Evolutionary conservation across 2,797 vertebrate genomes (phyloP).

Genomic region (Buphagus erythrorhynchus): DNA sequence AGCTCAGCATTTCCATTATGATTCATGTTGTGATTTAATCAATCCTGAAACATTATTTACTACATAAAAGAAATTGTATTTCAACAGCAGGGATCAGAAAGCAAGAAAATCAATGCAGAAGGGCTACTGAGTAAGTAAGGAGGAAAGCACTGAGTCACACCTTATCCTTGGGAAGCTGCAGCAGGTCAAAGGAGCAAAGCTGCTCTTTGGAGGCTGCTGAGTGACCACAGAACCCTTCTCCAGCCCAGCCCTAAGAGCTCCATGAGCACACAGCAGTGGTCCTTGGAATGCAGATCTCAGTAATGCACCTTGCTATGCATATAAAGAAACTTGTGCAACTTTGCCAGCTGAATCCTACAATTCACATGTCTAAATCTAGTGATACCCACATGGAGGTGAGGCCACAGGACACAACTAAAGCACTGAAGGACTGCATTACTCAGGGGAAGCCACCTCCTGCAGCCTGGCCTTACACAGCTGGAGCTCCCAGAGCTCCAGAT

Average conservation of each 20-base stretch:
- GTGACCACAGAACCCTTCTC: neutral
- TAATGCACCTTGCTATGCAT: neutral
- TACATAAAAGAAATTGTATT: neutral
- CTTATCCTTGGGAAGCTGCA: neutral
- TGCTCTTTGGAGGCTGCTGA: neutral
- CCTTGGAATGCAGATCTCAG: neutral
- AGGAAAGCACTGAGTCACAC: neutral
- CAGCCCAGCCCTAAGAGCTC: neutral
- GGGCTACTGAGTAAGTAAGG: neutral
- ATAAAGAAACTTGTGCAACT: neutral
- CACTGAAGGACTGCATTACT: neutral
- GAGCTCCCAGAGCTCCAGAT: neutral
- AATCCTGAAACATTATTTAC: neutral
- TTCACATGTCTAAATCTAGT: neutral
- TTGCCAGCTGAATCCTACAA: neutral
- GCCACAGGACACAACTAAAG: neutral
- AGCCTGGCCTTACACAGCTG: neutral
- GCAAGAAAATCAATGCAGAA: neutral
- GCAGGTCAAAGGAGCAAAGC: neutral
- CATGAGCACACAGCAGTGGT: neutral
- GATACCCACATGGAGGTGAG: fast-evolving
- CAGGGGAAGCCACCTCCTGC: neutral
- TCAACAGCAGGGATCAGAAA: neutral
- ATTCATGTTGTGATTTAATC: conserved; percentile 9
- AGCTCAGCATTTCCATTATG: neutral